Conservation (phyloP, 1,140 invertebrate species). For the Apis laboriosa region DNA sequence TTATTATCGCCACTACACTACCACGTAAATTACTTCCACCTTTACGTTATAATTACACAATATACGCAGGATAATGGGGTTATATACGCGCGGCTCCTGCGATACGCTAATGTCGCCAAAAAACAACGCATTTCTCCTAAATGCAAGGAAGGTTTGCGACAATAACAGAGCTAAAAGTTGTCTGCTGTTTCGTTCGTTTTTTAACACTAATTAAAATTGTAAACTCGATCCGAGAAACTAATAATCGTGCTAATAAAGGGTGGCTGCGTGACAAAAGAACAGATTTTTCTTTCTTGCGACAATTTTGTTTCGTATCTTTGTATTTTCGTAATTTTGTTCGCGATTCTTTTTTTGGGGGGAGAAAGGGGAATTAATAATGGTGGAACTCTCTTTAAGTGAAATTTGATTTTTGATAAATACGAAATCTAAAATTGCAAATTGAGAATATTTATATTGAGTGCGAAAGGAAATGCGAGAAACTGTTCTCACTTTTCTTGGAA, state of each 20-base stretch:
- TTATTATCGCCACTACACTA: slow-evolving; percentile 38
- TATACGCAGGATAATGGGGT: slow-evolving; percentile 19
- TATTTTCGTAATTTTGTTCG: too few relatives aligned
- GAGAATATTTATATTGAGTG: too few relatives aligned
- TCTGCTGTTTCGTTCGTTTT: not conserved
- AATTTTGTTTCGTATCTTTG: too few relatives aligned
- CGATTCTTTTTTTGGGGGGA: too few relatives aligned
- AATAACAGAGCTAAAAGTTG: slow-evolving; percentile 64
- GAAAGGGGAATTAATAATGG: too few relatives aligned
- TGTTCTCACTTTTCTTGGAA: too few relatives aligned
- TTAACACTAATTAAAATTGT: slow-evolving; percentile 22
- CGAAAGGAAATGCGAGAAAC: too few relatives aligned
- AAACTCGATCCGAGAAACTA: slow-evolving; percentile 36
- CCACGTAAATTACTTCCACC: slow-evolving; percentile 48
- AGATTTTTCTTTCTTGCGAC: slow-evolving; percentile 32
- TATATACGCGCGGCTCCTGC: slow-evolving; percentile 13
- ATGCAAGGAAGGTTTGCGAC: slow-evolving; percentile 47
- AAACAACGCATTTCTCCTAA: slow-evolving; percentile 26
- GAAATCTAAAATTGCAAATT: too few relatives aligned
- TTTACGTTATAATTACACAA: slow-evolving; percentile 36
- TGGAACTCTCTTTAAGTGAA: too few relatives aligned
- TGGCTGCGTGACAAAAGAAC: slow-evolving; percentile 41
- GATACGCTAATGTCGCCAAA: slow-evolving; percentile 14
- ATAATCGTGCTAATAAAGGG: slow-evolving; percentile 26
- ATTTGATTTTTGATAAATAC: too few relatives aligned